Evolutionary conservation across 2,113 vertebrate species (phyloP), one percentile per base, ranked within the genome.

Genomic region (Eulemur macaco): DNA sequence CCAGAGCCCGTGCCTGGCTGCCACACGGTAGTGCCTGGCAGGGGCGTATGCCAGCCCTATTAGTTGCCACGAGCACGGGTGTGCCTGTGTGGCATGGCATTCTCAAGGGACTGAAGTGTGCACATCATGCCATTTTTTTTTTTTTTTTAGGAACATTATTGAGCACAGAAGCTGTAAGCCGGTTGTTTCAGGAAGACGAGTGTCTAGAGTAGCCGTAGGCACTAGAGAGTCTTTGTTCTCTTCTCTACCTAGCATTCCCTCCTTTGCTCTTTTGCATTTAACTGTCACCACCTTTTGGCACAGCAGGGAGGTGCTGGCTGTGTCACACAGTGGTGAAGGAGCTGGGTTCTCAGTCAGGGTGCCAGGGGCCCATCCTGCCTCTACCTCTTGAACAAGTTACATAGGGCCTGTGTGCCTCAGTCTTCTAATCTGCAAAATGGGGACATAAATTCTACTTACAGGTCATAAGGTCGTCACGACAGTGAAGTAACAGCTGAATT

Each of bases 1-100:
- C 21, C 2, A 0, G 14, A 76, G 66, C 29, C 45, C 6, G 5
- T 0, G 1, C 6, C 0, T 18, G 25, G 8, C 31, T 37, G 54
- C 12, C 89, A n/a, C 25, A 14, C 3, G 0, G 37, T 5, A 21
- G 42, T 11, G 8, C 25, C 21, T 8, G 18, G 69, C 58, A 76
- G 63, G 45, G 73, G 50, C 9, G 39, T 12, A 3, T 15, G 13
- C 23, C 2, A 1, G 34, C 69, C 45, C 18, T 1, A 12, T 4
- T 17, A n/a, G 45, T 27, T 34, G 15, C 7, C 39, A 4, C 50
- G 20, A 45, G 11, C 34, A 7, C 10, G 1, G 10, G 5, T 47
- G 56, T 58, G 42, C 18, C 74, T 25, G 0, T 1, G 0, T 27
- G 9, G 8, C 31, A 1, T 6, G 34, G n/a, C n/a, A 1, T 63